Evolutionary conservation across 2,888 invertebrate species (phyloP).

Genomic region (Mongoloraphidia duomilia): DNA sequence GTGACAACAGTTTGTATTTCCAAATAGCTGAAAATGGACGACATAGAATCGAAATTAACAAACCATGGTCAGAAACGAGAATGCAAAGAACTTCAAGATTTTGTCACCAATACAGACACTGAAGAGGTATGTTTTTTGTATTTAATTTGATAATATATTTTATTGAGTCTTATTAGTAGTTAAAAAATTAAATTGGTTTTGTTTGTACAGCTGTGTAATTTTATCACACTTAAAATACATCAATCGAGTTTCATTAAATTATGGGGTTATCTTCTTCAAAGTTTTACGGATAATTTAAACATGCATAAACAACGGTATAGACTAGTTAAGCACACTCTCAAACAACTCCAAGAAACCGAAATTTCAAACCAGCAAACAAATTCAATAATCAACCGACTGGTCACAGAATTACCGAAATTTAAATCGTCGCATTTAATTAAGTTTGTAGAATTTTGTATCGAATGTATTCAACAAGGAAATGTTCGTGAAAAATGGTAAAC

Average conservation of each 20-base stretch:
- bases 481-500: slow-evolving; percentile 33
- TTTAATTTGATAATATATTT: neutral
- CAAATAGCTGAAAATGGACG: neutral
- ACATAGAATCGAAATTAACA: slow-evolving; percentile 15
- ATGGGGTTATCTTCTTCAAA: slow-evolving; percentile 24
- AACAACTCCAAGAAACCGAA: slow-evolving; percentile 21
- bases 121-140: slow-evolving; percentile 15
- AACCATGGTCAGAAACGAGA: slow-evolving; percentile 21
- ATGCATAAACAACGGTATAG: slow-evolving; percentile 22
- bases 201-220: slow-evolving; percentile 16
- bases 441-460: slow-evolving; percentile 39
- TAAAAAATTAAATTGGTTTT: neutral
- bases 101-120: slow-evolving; percentile 14
- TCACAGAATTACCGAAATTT: slow-evolving; percentile 34
- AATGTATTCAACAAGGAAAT: slow-evolving; percentile 35
- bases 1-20: neutral
- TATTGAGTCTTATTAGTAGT: neutral
- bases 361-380: slow-evolving; percentile 26
- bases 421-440: slow-evolving; percentile 35
- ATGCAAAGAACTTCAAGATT: slow-evolving; percentile 16
- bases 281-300: slow-evolving; percentile 19
- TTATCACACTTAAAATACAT: slow-evolving; percentile 17
- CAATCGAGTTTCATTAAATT: slow-evolving; percentile 19
- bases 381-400: slow-evolving; percentile 34
- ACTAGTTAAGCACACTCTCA: slow-evolving; percentile 19